Base-by-base conservation (phyloP, 2,888 invertebrate genomes). In the Thymelicus lineola region DNA sequence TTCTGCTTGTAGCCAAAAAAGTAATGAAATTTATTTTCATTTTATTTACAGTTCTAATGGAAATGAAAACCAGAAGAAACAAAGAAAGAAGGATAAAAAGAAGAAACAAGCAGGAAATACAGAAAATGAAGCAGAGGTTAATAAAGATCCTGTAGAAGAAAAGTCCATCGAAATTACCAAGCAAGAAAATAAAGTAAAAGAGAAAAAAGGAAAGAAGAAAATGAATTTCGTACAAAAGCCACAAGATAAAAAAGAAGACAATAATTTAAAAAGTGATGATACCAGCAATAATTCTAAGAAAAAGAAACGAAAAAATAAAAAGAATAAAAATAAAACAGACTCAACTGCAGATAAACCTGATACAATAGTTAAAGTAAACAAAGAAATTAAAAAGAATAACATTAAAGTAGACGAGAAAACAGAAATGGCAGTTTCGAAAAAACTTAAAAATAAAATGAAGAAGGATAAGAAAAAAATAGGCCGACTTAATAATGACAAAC, bases 391-490 rank as follows among this genome's bases (percentile, higher is more conserved):
- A 66, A 77, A 84, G 78, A 81, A 78, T 72, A 76, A 82, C 78
- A 75, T 76, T 7, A 82, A 82, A 79, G 76, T 91, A 7, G 82
- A 87, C 12, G 86, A 87, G 63, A 80, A 82, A 38, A 62, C 86
- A 0, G 85, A 87, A 78, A 79, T 82, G 6, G 81, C 78, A 66
- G 86, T 81, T 53, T 82, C 91, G 5, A 86, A 85, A 70, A 90
- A 90, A 75, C 72, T 92, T 5, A 92, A 91, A 79, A 87, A 86
- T 42, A 82, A 87, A 72, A 75, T 82, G 9, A 89, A 88, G 70
- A 90, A 89, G 73, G 84, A 88, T 60, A 87, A 87, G 71, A 90
- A 91, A 72, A 80, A 85, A 76, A 88, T 92, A 73, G 92, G 92
- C 60, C 82, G 88, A 71, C 66, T 90, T 20, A 86, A 85, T 69